Percentiles rank a stretch among this genome's conserved stretches.
These are phyloP conservation scores for Megastigmus dorsalis DNA, from an alignment of 2,888 invertebrate species.

Conservation along the genomic window DNA sequence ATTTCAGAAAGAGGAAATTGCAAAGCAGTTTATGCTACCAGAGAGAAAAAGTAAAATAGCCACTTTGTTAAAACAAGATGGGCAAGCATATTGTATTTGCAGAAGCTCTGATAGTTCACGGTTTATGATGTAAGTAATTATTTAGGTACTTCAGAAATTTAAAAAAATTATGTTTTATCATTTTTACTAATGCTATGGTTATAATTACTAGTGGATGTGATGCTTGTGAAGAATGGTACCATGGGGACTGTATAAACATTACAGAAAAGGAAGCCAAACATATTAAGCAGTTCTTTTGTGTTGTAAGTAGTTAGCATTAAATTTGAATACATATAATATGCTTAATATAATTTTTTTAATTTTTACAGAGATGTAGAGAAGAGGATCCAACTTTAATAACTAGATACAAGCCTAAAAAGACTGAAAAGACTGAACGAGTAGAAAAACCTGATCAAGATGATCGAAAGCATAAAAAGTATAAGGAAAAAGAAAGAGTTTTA, in stretches of 20 bases:
- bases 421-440: constrained; percentile 67
- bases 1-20: constrained; percentile 88
- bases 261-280: constrained; percentile 94
- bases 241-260: constrained; percentile 97
- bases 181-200: not conserved
- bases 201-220: constrained; percentile 88
- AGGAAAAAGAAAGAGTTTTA: constrained; percentile 71
- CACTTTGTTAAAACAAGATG: constrained; percentile 89
- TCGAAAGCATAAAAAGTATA: constrained; percentile 67
- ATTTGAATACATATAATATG: constrained; percentile 7
- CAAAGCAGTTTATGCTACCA: constrained; percentile 90
- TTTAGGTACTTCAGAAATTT: not conserved
- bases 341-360: constrained; percentile 17
- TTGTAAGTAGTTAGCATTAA: constrained; percentile 71
- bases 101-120: constrained; percentile 93
- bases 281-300: constrained; percentile 95
- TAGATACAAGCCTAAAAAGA: constrained; percentile 69
- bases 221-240: constrained; percentile 98
- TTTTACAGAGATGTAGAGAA: constrained; percentile 81
- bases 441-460: constrained; percentile 66
- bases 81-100: constrained; percentile 96
- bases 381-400: constrained; percentile 84
- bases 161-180: not conserved
- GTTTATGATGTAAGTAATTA: constrained; percentile 91
- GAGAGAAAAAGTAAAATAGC: constrained; percentile 94